These are phyloP conservation scores for Drosophila mimetica DNA, from an alignment of 2,888 invertebrate genomes.

Conservation along the genomic window DNA sequence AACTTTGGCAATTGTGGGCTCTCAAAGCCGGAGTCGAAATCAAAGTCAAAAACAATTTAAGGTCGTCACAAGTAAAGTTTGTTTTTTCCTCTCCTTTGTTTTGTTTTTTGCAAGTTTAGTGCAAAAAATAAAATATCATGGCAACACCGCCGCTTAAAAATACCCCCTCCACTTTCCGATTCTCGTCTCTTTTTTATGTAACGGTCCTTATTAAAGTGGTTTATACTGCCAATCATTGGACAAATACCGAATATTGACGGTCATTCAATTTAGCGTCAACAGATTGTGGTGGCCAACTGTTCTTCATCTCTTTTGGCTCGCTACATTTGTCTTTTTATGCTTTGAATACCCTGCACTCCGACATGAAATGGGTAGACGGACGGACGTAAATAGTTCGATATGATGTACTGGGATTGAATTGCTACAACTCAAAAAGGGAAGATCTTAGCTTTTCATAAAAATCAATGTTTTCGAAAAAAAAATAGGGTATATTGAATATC, in stretches of 20 bases:
- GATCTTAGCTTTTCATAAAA: too few species aligned
- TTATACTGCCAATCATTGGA: slow-evolving; percentile 18
- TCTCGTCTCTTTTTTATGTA: slow-evolving; percentile 58
- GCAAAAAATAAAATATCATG: slow-evolving; percentile 44
- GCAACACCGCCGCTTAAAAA: slow-evolving; percentile 11
- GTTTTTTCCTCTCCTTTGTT: slow-evolving; percentile 10
- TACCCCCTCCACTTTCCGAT: background rate
- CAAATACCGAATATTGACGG: slow-evolving; percentile 23
- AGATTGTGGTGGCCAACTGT: slow-evolving; percentile 22
- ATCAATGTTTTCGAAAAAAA: too few species aligned
- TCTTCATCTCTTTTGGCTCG: slow-evolving; percentile 4
- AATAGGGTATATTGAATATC: background rate
- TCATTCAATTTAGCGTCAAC: slow-evolving; percentile 31
- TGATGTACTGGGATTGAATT: too few species aligned
- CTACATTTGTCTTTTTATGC: background rate
- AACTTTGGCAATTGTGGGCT: slow-evolving; percentile 41
- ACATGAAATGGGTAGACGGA: too few species aligned
- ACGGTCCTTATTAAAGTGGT: slow-evolving; percentile 64
- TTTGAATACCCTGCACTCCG: slow-evolving; percentile 10
- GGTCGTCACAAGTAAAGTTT: slow-evolving; percentile 63
- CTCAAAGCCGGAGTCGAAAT: slow-evolving; percentile 50
- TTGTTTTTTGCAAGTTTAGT: slow-evolving; percentile 50
- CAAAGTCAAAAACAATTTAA: slow-evolving; percentile 78
- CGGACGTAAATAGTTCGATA: too few species aligned
- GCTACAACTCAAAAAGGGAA: too few species aligned